Base-by-base conservation (phyloP, 1,140 invertebrate species). In the Psilanteris sp. region DNA sequence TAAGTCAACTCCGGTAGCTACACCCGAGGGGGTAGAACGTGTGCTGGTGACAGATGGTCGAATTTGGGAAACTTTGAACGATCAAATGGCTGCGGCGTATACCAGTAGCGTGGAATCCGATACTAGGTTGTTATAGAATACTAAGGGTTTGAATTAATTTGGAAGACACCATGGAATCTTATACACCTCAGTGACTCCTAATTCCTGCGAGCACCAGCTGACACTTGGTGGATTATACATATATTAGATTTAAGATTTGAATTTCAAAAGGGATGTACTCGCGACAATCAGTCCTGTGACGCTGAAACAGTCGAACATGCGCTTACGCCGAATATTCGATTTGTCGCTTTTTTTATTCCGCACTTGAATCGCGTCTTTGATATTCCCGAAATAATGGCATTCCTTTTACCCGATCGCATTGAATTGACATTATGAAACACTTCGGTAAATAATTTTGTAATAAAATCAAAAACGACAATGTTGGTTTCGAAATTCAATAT, bases 41-140 rank as follows among this genome's bases (percentile, higher is more conserved):
- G 62, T 79, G 77, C 54, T 72, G 67, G 55, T 72, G 77, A 76
- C 77, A 79, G 77, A 66, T 79, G 77, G 71, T 46, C 11, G 57
- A 34, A 73, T 70, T 66, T 32, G 39, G 57, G 50, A 78, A 78
- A 74, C 52, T 78, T 62, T 20, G 62, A 70, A 57, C 55, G 67
- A 77, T 79, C 78, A 54, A 73, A 70, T 77, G 48, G 57, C 78
- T 20, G 34, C 46, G 20, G 64, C 73, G 59, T 77, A 73, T 73
- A 67, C 73, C 68, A 67, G 73, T 77, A 77, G 72, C 76, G 59
- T 46, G 59, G 55, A 77, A 79, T 50, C 54, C 44, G 74, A 79
- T 79, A 77, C 50, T 32, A 27, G 39, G 37, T 31, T 20, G 57
- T 66, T 57, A 66, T 61, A 71, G 39, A 70, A 61, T 62, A 55